phyloP scores from a whole-genome alignment of 2,888 invertebrate species.

The Tinea trinotella region DNA sequence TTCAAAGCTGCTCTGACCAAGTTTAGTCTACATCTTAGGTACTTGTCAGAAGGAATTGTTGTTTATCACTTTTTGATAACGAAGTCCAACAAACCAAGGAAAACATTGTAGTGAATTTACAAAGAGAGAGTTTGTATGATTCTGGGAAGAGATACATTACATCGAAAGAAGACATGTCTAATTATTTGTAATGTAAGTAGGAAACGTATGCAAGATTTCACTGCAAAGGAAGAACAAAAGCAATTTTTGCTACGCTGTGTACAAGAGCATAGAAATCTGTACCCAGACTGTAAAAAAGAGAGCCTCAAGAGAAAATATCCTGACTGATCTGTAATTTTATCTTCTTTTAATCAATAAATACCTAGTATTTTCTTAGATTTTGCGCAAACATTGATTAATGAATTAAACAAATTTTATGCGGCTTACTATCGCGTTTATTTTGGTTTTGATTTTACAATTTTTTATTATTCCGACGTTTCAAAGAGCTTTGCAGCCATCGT shows the following conservation, averaged over 20 bases:
- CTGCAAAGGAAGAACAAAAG: slow-evolving; percentile 24
- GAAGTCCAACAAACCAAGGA: slow-evolving; percentile 22
- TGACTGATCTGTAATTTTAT: slow-evolving; percentile 15
- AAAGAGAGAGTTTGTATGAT: slow-evolving; percentile 22
- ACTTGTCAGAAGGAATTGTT: slow-evolving; percentile 22
- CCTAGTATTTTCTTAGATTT: no score
- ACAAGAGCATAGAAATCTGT: slow-evolving; percentile 19
- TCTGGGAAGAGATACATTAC: slow-evolving; percentile 23
- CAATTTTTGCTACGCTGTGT: slow-evolving; percentile 24
- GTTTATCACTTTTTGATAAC: slow-evolving; percentile 24
- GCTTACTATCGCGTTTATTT: no score
- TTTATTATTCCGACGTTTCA: no score
- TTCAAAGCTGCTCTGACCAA: slow-evolving; percentile 23
- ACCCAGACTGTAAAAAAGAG: slow-evolving; percentile 19
- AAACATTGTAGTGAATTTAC: slow-evolving; percentile 22
- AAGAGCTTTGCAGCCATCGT: no score
- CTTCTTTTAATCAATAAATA: slow-evolving; percentile 14
- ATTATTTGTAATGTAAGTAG: slow-evolving; percentile 19
- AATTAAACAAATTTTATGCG: no score
- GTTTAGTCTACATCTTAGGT: slow-evolving; percentile 24
- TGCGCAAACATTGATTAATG: no score
- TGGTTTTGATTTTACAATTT: no score
- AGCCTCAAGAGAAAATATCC: slow-evolving; percentile 18
- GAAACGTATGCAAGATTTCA: slow-evolving; percentile 25
- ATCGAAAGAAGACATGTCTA: slow-evolving; percentile 24